These are phyloP conservation scores for Aurelia sp. DNA, from an alignment of 30 jellyfish, hydroid and myxozoan genomes.

Conservation along the genomic window DNA sequence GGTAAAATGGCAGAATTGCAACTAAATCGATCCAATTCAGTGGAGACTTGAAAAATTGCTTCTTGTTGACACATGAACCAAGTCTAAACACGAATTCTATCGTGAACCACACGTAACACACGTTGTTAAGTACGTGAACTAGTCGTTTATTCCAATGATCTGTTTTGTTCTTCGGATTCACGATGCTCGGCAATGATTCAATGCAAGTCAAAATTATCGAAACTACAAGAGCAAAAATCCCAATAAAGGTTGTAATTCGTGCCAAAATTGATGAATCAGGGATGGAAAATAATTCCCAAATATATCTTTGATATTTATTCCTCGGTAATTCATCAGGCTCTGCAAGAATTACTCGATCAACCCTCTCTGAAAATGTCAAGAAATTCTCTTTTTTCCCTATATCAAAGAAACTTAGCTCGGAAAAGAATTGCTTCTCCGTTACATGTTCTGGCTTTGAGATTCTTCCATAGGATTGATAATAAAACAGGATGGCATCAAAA, in stretches of 20 bases:
- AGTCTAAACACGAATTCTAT: constrained; percentile 56
- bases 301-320: constrained; percentile 11
- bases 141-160: not conserved
- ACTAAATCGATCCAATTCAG: constrained; percentile 68
- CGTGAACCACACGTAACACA: constrained; percentile 82
- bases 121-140: constrained; percentile 23
- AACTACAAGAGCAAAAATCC: constrained; percentile 25
- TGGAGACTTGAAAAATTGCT: constrained; percentile 42
- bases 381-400: constrained; percentile 56
- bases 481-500: constrained; percentile 81
- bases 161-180: not conserved
- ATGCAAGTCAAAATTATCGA: constrained; percentile 60
- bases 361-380: constrained; percentile 62
- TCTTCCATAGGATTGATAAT: constrained; percentile 81
- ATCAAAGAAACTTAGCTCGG: constrained; percentile 74
- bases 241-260: constrained; percentile 29
- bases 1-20: constrained; percentile 74
- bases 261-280: constrained; percentile 57
- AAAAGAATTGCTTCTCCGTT: constrained; percentile 60
- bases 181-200: constrained; percentile 54
- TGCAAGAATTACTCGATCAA: constrained; percentile 64
- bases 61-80: constrained; percentile 12
- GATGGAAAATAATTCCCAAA: constrained; percentile 62
- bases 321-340: constrained; percentile 49
- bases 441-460: constrained; percentile 66